Percentiles rank a stretch among this genome's conserved stretches.
Conservation (phyloP, 2,113 vertebrate genomes). For the Ahaetulla prasina region DNA sequence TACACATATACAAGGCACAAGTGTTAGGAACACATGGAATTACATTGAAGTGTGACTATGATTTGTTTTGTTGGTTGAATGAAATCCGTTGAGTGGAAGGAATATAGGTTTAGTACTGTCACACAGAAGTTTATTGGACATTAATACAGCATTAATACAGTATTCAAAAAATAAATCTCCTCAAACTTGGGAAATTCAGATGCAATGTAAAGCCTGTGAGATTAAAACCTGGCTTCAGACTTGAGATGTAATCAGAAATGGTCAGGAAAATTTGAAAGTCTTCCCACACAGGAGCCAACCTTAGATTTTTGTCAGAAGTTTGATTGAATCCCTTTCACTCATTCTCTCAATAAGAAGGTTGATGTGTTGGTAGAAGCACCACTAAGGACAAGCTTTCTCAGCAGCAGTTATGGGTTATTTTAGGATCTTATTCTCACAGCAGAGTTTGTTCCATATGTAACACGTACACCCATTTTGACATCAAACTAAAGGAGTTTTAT, state of each 20-base stretch:
- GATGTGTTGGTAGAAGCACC: background rate
- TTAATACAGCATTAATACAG: background rate
- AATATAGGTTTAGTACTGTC: background rate
- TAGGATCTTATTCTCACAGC: background rate
- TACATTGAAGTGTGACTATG: background rate
- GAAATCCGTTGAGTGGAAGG: background rate
- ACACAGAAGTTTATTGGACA: background rate
- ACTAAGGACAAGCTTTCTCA: background rate
- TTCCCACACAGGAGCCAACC: background rate
- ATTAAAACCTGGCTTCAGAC: background rate
- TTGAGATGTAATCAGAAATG: background rate
- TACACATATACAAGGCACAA: background rate
- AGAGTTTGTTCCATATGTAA: background rate
- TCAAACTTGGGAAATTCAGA: background rate
- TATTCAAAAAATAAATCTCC: background rate
- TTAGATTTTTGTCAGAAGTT: background rate
- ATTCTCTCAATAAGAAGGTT: background rate
- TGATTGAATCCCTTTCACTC: background rate
- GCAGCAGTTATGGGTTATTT: background rate
- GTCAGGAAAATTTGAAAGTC: background rate
- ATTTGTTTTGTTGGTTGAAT: background rate
- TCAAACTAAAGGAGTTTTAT: background rate
- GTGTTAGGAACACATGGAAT: background rate
- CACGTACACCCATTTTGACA: background rate
- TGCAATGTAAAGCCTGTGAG: background rate